A percentile compares a stretch with the other conserved stretches of the same genome.
Conservation (phyloP, 2,888 invertebrate species). For the Entomobrya multifasciata region DNA sequence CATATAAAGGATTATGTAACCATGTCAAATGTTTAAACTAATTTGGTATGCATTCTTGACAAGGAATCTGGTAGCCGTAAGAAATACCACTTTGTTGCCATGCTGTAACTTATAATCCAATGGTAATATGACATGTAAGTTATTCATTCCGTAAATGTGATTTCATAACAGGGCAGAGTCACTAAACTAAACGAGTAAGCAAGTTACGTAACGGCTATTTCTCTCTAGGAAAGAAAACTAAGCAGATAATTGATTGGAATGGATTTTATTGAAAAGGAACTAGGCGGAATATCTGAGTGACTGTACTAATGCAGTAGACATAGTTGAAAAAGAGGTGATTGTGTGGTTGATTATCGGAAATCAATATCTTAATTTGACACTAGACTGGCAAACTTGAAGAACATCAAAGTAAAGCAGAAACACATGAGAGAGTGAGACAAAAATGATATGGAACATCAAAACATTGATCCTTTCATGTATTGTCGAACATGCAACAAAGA, state of each 20-base stretch:
- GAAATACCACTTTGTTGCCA: too few species aligned
- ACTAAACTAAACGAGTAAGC: too few species aligned
- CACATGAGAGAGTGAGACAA: slow-evolving; percentile 3
- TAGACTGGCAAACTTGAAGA: slow-evolving; percentile 26
- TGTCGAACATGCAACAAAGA: not conserved
- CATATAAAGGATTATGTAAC: too few species aligned
- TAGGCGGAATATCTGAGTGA: not conserved
- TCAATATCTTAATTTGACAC: slow-evolving; percentile 45
- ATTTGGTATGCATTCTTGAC: too few species aligned
- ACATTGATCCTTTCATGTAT: too few species aligned
- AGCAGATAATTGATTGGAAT: slow-evolving; percentile 21
- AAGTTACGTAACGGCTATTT: too few species aligned
- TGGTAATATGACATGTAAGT: too few species aligned
- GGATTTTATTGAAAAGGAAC: slow-evolving; percentile 8
- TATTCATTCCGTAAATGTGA: too few species aligned
- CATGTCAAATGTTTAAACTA: too few species aligned
- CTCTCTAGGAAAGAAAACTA: not conserved
- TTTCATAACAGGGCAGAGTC: too few species aligned
- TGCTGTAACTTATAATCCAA: too few species aligned
- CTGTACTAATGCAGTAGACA: not conserved
- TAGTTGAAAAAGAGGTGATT: not conserved
- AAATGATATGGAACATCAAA: not conserved
- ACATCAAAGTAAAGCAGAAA: not conserved
- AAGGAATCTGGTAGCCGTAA: too few species aligned
- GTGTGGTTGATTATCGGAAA: slow-evolving; percentile 43